A percentile compares a stretch with the other conserved stretches of the same genome.
phyloP scores from a whole-genome alignment of 2,113 vertebrate species.

The Eclectus roratus region DNA sequence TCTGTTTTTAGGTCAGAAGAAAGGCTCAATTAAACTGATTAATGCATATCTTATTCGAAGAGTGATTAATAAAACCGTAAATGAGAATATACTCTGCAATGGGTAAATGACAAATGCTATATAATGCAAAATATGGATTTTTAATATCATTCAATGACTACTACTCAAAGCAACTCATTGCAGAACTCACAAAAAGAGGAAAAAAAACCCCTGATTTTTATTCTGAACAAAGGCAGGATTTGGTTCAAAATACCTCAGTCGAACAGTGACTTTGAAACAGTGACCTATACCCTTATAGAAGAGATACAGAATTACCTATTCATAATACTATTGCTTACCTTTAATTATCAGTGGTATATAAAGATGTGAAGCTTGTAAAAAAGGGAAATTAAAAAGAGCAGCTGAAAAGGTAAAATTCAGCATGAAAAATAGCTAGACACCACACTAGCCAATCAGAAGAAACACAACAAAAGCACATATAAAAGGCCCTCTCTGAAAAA shows the following conservation, averaged over 20 bases:
- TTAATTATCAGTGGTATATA: neutral
- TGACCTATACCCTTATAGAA: neutral
- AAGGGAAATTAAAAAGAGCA: neutral
- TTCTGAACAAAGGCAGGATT: neutral
- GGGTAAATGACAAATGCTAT: neutral
- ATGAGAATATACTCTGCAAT: neutral
- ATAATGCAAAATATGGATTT: neutral
- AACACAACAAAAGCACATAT: neutral
- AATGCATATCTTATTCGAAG: neutral
- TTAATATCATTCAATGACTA: neutral
- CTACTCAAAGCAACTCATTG: neutral
- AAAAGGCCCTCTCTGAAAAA: neutral
- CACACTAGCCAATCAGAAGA: neutral
- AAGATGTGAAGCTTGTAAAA: neutral
- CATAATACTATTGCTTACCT: neutral
- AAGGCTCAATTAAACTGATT: neutral
- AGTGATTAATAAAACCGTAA: slow-evolving; percentile 1
- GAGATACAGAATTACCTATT: neutral
- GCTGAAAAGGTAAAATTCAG: neutral
- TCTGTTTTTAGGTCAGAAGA: neutral
- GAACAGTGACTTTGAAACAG: neutral
- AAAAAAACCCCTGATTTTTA: neutral
- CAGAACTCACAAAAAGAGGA: neutral
- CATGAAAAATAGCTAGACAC: neutral
- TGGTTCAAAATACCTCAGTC: neutral